Base-by-base conservation (phyloP, 2,797 vertebrate genomes). In the Sandelia bainsii region DNA sequence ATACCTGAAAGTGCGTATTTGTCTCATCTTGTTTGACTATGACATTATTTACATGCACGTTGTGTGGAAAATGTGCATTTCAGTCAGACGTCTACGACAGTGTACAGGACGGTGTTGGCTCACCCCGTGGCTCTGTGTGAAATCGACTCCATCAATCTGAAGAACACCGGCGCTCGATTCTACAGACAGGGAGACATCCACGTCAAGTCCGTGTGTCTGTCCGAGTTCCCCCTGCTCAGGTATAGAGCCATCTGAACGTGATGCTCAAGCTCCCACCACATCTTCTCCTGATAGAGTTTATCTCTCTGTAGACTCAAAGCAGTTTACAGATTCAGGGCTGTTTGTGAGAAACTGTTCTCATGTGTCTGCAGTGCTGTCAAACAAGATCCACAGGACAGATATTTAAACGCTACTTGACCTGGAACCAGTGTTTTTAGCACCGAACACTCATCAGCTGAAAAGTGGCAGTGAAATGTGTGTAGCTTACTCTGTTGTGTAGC, bases 121-220 rank as follows among this genome's bases (percentile, higher is more conserved):
- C 89, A 93, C 60, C 86, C 89, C 0, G 62, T 68, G 5, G 12
- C 62, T n/a, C 82, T 94, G 56, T 95, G 95, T 75, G 65, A 92
- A 78, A 91, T 94, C 56, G 2, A 72, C 51, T 83, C 92, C 56
- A 88, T 95, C 71, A 37, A 72, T 34, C n/a, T 95, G 77, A 94
- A 66, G 83, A 95, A 93, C 88, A 94, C 86, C 0, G 94, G 94
- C 8, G 17, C 69, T 20, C 83, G 82, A 0, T 89, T 94, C 72
- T 93, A 92, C 91, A 86, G 89, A 53, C 94, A 95, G 76, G 80
- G 77, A 20, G 84, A 93, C 8, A 25, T 95, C 70, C 91, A 94
- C 56, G 23, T 95, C 49, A 78, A 88, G 68, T 93, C 89, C 5
- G 83, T 94, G 32, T 95, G 95, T 60, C 58, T 95, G 71, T 88